A percentile compares a stretch with the other conserved stretches of the same genome.
Evolutionary conservation across 2,888 invertebrate genomes (phyloP).

Genomic region (Dascillus cervinus): DNA sequence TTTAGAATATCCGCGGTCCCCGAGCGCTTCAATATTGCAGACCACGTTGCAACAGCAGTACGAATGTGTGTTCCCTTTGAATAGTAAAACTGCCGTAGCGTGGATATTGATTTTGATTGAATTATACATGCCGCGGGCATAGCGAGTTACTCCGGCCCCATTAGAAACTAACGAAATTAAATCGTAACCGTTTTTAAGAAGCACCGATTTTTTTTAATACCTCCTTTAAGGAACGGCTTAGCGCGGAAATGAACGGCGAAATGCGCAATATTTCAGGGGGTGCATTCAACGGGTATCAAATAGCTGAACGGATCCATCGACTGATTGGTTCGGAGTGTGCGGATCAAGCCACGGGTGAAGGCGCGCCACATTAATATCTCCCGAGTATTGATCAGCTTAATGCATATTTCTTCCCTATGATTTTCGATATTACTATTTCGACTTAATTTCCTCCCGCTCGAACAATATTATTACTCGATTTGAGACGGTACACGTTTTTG

Average conservation of each 20-base stretch:
- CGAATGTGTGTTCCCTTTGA: not conserved
- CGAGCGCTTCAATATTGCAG: not conserved
- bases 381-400: slow-evolving; percentile 34
- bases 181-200: too few relatives aligned
- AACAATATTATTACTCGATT: slow-evolving; percentile 21
- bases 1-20: too few relatives aligned
- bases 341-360: slow-evolving; percentile 23
- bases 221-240: slow-evolving; percentile 8
- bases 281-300: slow-evolving; percentile 22
- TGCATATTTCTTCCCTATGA: slow-evolving; percentile 30
- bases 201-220: too few relatives aligned
- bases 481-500: not conserved
- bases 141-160: not conserved
- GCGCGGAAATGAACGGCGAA: slow-evolving; percentile 14
- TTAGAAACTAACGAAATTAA: not conserved
- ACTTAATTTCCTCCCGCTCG: slow-evolving; percentile 29
- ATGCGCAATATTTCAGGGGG: slow-evolving; percentile 20
- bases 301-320: slow-evolving; percentile 27
- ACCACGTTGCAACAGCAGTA: not conserved
- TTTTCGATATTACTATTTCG: slow-evolving; percentile 32
- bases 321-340: slow-evolving; percentile 25
- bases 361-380: slow-evolving; percentile 33
- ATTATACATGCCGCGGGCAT: not conserved
- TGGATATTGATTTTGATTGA: not conserved
- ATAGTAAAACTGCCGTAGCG: not conserved